Conservation (phyloP, 53 echinoderm and acorn worm species). For the Holothuria scabra region DNA sequence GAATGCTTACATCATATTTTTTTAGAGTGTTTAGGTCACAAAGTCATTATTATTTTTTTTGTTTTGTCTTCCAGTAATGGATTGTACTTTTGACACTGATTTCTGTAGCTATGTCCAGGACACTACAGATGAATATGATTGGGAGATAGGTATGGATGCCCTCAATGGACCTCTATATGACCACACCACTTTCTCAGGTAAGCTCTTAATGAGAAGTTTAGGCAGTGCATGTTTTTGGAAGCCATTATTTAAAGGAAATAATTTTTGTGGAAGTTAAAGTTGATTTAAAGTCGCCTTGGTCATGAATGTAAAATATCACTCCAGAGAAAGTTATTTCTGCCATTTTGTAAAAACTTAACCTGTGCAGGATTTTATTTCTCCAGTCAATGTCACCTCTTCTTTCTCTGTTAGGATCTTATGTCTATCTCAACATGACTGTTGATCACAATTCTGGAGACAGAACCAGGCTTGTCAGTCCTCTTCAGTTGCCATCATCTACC, state of each 20-base stretch:
- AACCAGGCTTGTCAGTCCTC: slow-evolving; percentile 66
- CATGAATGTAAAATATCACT: no score
- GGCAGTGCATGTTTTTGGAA: neutral
- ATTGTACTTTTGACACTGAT: slow-evolving; percentile 84
- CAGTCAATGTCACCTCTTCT: neutral
- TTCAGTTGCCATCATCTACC: slow-evolving; percentile 37
- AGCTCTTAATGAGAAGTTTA: neutral
- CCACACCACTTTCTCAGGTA: slow-evolving; percentile 73
- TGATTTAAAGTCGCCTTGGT: no score
- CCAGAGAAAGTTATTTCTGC: no score
- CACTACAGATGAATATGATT: slow-evolving; percentile 85
- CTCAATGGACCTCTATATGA: slow-evolving; percentile 78
- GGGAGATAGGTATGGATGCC: slow-evolving; percentile 64
- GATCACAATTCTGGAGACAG: slow-evolving; percentile 57
- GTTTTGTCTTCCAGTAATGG: slow-evolving; percentile 58
- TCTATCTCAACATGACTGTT: slow-evolving; percentile 53
- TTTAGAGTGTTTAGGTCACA: neutral
- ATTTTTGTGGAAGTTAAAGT: no score
- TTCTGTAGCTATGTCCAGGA: slow-evolving; percentile 76
- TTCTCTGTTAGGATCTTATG: slow-evolving; percentile 52
- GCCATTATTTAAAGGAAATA: no score
- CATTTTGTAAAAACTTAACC: no score
- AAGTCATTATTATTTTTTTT: neutral
- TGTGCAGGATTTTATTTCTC: neutral
- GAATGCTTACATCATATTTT: neutral